Evolutionary conservation across 2,113 vertebrate genomes (phyloP).

Genomic region (Orientallactaga bullata): DNA sequence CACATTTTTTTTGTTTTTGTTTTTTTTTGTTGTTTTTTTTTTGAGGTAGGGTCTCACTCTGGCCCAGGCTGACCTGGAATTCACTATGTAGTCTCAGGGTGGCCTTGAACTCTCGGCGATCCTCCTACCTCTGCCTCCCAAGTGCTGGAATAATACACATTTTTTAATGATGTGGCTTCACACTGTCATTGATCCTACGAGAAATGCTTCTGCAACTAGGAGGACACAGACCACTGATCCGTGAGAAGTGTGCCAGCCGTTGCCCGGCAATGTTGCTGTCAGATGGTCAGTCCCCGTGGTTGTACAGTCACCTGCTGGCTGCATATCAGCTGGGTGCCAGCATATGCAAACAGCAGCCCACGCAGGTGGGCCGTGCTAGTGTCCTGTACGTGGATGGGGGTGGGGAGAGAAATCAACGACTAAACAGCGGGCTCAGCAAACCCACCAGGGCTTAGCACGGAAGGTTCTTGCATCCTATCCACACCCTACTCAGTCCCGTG

Average conservation of each 20-base stretch:
- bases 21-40: too few relatives aligned
- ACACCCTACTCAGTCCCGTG: not conserved
- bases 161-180: too few relatives aligned
- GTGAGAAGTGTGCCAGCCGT: not conserved
- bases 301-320: not conserved
- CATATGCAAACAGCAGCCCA: constrained; percentile 7
- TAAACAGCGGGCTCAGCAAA: not conserved
- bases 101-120: too few relatives aligned
- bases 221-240: not conserved
- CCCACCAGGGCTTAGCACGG: accelerated
- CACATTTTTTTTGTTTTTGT: too few relatives aligned
- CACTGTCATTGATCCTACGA: too few relatives aligned
- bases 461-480: not conserved
- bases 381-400: accelerated
- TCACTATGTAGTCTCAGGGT: too few relatives aligned
- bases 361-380: not conserved
- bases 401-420: accelerated
- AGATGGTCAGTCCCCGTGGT: not conserved
- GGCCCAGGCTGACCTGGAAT: too few relatives aligned
- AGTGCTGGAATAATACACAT: too few relatives aligned
- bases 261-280: not conserved
- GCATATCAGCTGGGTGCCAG: not conserved
- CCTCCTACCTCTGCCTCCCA: too few relatives aligned
- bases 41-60: too few relatives aligned
- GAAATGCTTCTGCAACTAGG: not conserved